These are phyloP conservation scores for Cataglyphis albicans DNA, from an alignment of 2,888 invertebrate genomes.

Conservation along the genomic window DNA sequence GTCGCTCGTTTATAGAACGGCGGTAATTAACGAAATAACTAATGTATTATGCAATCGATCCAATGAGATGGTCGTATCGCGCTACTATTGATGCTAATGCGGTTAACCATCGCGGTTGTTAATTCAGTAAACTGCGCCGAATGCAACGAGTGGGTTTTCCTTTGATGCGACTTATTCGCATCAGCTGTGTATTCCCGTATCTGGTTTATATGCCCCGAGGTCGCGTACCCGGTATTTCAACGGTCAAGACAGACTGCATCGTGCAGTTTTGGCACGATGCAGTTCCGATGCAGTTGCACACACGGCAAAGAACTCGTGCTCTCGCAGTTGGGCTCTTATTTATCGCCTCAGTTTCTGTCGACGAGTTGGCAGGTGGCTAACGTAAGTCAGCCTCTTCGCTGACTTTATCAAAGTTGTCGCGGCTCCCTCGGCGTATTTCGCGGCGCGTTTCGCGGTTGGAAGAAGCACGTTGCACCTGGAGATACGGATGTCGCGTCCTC, in stretches of 20 bases:
- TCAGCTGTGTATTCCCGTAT: constrained; percentile 9
- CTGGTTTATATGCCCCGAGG: constrained; percentile 32
- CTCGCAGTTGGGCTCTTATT: constrained; percentile 59
- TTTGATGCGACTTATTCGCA: constrained; percentile 66
- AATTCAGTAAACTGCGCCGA: constrained; percentile 46
- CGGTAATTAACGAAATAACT: constrained; percentile 32
- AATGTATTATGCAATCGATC: constrained; percentile 37
- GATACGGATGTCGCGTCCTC: constrained; percentile 8
- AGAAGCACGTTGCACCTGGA: constrained; percentile 42
- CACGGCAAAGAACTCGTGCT: not conserved
- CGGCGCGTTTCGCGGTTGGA: constrained; percentile 40
- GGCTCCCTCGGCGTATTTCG: constrained; percentile 31
- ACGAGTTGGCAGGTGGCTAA: constrained; percentile 36
- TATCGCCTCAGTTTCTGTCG: constrained; percentile 69
- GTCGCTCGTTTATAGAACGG: not conserved
- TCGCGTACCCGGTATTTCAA: constrained; percentile 11
- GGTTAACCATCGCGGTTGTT: constrained; percentile 46
- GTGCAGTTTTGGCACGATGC: constrained; percentile 38
- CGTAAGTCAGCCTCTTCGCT: constrained; percentile 25
- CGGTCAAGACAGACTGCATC: constrained; percentile 52
- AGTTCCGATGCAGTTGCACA: constrained; percentile 27
- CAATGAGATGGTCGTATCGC: not conserved
- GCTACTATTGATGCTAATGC: constrained; percentile 31
- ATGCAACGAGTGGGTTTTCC: constrained; percentile 52
- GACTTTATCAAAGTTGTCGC: constrained; percentile 48